These are phyloP conservation scores for Taeniopygia guttata DNA, from an alignment of 2,797 vertebrate species.

Conservation along the genomic window DNA sequence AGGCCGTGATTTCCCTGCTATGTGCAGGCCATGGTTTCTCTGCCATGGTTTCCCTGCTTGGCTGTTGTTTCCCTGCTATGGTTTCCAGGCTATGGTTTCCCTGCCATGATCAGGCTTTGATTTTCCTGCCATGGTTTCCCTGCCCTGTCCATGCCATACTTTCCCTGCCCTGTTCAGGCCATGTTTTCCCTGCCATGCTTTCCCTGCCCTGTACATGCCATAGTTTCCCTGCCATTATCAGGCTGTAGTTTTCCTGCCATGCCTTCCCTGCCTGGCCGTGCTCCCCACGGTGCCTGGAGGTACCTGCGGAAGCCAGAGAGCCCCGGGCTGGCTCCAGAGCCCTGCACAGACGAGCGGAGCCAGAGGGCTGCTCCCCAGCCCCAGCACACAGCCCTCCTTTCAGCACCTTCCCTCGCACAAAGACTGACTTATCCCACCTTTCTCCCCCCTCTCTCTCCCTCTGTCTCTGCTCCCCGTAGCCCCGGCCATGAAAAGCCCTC, in stretches of 20 bases:
- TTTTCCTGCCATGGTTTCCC: neutral
- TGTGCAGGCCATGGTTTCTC: no score
- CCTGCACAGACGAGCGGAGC: constrained; percentile 82
- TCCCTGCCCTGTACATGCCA: no score
- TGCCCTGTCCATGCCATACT: no score
- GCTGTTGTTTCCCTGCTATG: neutral
- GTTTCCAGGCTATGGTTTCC: fast-evolving
- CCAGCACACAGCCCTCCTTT: constrained; percentile 86
- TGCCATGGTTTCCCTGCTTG: no score
- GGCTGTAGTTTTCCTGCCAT: neutral
- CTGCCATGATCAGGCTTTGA: fast-evolving
- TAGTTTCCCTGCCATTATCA: no score
- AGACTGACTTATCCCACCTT: constrained; percentile 87
- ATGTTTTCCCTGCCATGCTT: neutral
- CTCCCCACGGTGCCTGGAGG: constrained; percentile 55
- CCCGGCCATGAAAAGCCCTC: constrained; percentile 82
- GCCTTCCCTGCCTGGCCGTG: constrained; percentile 24
- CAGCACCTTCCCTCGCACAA: constrained; percentile 90
- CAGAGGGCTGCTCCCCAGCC: constrained; percentile 81
- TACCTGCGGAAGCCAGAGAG: constrained; percentile 75
- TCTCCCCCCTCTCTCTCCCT: neutral
- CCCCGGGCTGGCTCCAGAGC: constrained; percentile 73
- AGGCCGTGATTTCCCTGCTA: no score
- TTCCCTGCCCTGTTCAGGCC: no score
- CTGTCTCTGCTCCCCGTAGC: constrained; percentile 71